Evolutionary conservation across 2,888 invertebrate genomes (phyloP), one percentile per base, ranked within the genome.

Genomic region (Callimorpha dominula): DNA sequence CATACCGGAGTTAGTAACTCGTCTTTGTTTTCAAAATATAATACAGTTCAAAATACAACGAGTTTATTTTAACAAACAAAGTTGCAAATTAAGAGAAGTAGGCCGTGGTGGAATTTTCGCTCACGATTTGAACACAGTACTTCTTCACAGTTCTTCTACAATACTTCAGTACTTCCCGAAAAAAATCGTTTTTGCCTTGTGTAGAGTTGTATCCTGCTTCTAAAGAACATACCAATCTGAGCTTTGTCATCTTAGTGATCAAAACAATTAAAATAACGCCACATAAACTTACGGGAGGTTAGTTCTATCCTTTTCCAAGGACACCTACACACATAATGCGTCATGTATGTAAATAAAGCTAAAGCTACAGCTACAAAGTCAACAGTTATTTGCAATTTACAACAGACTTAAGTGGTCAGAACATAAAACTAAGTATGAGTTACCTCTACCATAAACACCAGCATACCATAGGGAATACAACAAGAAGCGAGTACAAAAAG

Each of bases 21-120:
- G 57, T 42, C 52, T 68, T 68, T 68, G 68, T 68, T 69, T 62
- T 69, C 49, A 62, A 69, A 62, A 46, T 69, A 62, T 49, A 40
- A 62, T 62, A 46, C 46, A 62, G 49, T 60, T 68, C 54, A 57
- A 67, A 52, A 42, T 52, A 57, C 67, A 54, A 50, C 9, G 60
- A 43, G 31, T 68, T 57, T 20, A 54, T 57, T 54, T 57, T 52
- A 43, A 68, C 67, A 68, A 68, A 68, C 54, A 68, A 68, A 43
- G 20, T 54, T 20, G 43, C 43, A 43, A 68, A 54, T 57, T 57
- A 4, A 52, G 15, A 12, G 42, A 43, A 43, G 20, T 54, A 14
- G 50, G 17, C 15, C 7, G 20, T 65, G 14, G 17, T 54, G 42
- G 52, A 42, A 54, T 52, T 17, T 40, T 9, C 17, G 5, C 40